Base-by-base conservation (phyloP, 2,797 vertebrate species). In the Labroides dimidiatus region DNA sequence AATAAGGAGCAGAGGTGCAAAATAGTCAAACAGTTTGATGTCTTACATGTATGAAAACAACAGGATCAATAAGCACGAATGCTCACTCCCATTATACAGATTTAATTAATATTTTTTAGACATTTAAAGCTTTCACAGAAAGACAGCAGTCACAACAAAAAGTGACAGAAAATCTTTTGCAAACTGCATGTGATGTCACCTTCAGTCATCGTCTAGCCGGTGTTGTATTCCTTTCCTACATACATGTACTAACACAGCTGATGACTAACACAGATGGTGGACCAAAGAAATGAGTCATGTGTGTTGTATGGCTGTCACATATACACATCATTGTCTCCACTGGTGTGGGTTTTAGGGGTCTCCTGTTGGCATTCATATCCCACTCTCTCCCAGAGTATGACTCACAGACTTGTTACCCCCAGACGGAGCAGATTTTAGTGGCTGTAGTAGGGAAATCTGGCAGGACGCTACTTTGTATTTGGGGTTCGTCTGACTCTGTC, bases 151-250 rank as follows among this genome's bases (percentile, higher is more conserved):
- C 68, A 69, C 69, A 64, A 81, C 50, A 80, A 57, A 6, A n/a
- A 73, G 50, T 39, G 68, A 75, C 79, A 68, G 62, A 70, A 33
- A 55, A 75, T 65, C 61, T 45, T 75, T 60, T 30, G 51, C 75
- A 61, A 69, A 67, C 53, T 77, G 57, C 75, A 86, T 55, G 77
- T 88, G 86, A 87, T 49, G 75, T 90, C 82, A 83, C 80, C 63
- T 79, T 67, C 60, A 84, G 87, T 92, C 91, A 91, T 54, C 50
- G 91, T 93, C 90, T 91, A 82, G 89, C 84, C 84, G 33, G 49
- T 36, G 15, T 55, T 45, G 59, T 85, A 49, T 84, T 84, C 76
- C 80, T 78, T 84, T 72, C 75, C 78, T 69, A 74, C 84, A 75
- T 84, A 78, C 84, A 78, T 84, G 82, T 77, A 80, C 69, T 54